Base-by-base conservation (phyloP, 2,888 invertebrate species). In the Caenorhabditis uteleia region DNA sequence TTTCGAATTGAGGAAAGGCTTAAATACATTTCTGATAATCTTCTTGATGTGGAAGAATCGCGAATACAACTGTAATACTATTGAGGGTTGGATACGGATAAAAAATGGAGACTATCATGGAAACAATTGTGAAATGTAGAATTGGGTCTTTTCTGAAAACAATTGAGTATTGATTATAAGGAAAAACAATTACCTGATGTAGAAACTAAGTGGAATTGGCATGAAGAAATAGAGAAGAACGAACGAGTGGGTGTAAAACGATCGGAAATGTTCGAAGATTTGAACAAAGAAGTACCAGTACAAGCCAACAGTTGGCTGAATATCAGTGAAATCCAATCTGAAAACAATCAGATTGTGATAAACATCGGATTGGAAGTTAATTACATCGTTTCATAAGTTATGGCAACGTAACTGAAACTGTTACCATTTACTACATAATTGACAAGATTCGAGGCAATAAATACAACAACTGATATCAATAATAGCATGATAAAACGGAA, bases 251-350 rank as follows among this genome's bases (percentile, higher is more conserved):
- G 95, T 89, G 86, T 98, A 99, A 79, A 99, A 88, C 64, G 90
- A 88, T 46, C 94, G 89, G 83, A 98, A 99, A 85, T 99, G 97
- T 79, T 97, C 95, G 87, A 99, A 98, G 93, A 97, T 95, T 87
- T 98, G 97, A 0, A 95, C 95, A 85, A 99, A 98, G 86, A 99
- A 97, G 83, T 98, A 99, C 98, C 98, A 99, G 85, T 95, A 98
- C 1, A 98, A 86, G 0, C 98, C 98, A 77, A 95, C 91, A 84
- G 98, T 98, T 23, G 98, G 98, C 77, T 92, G 91, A 69, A 97
- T 87, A 84, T 98, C 97, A 2, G 92, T 91, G 48, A 94, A 93
- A 18, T 89, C 33, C n/a, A 83, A n/a, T 40, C 82, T 83, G 59
- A 44, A 82, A 70, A 29, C 5, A 38, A 21, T 42, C 21, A 14